Evolutionary conservation across 2,113 vertebrate species (phyloP).

Genomic region (Lathamus discolor): DNA sequence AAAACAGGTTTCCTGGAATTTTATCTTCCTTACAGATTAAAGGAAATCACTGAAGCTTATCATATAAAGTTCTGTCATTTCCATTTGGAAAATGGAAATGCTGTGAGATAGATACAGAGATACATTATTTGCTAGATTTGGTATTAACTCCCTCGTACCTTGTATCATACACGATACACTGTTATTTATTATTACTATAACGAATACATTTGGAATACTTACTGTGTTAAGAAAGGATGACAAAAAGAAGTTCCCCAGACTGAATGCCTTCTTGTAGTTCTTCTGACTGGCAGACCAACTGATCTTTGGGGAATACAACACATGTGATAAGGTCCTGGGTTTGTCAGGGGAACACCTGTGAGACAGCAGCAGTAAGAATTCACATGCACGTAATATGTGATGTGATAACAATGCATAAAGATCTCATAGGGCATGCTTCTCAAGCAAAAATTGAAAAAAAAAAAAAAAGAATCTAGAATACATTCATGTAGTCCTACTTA

Average conservation of each 20-base stretch:
- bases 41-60: not conserved
- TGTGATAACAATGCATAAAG: not conserved
- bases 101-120: not conserved
- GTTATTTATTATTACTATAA: not conserved
- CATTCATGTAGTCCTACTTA: not conserved
- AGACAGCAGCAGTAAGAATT: not conserved
- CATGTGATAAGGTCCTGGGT: conserved; percentile 83
- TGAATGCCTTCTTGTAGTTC: conserved; percentile 83
- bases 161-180: not conserved
- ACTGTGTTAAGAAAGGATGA: conserved; percentile 83
- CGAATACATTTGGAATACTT: conserved; percentile 43
- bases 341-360: conserved; percentile 81
- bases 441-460: not conserved
- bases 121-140: not conserved
- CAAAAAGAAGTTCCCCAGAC: conserved; percentile 84
- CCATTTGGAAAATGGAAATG: not conserved
- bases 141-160: not conserved
- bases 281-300: conserved; percentile 77
- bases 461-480: not conserved
- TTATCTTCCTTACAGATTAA: not conserved
- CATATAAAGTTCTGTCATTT: not conserved
- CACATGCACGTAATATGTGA: not conserved
- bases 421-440: not conserved
- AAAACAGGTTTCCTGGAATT: not conserved
- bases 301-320: conserved; percentile 85